These are phyloP conservation scores for Naja naja DNA, from an alignment of 2,113 vertebrate genomes.

Conservation along the genomic window DNA sequence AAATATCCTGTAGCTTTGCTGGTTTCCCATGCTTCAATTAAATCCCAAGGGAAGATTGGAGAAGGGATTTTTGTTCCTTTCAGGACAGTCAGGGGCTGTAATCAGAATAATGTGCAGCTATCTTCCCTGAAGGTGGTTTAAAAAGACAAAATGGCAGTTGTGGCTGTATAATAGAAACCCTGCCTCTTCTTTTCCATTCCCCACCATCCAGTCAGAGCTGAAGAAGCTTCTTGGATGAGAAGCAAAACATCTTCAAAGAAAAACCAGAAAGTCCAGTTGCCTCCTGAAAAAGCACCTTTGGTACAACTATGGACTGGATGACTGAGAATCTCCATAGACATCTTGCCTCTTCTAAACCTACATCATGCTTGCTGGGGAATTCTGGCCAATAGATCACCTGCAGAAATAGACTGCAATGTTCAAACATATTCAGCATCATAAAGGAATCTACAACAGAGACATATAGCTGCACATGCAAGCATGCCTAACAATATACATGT, in stretches of 20 bases:
- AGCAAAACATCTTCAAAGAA: too few species aligned
- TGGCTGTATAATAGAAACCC: not conserved
- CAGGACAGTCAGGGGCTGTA: not conserved
- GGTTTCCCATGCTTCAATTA: not conserved
- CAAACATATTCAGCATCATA: not conserved
- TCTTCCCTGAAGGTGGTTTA: not conserved
- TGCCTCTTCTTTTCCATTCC: not conserved
- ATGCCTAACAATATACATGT: not conserved
- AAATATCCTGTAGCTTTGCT: not conserved
- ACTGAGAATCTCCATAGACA: not conserved
- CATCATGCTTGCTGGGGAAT: not conserved
- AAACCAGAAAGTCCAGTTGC: too few species aligned
- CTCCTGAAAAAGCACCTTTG: too few species aligned
- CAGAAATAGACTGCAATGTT: not conserved
- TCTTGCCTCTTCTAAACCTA: not conserved
- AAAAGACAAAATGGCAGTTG: not conserved
- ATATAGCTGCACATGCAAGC: not conserved
- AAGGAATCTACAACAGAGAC: not conserved
- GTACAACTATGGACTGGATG: too few species aligned
- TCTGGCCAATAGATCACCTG: not conserved
- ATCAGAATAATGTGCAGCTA: not conserved
- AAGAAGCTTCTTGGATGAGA: too few species aligned
- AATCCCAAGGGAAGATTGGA: not conserved
- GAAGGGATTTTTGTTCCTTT: not conserved
- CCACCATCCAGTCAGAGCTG: too few species aligned